These are phyloP conservation scores for Daubentonia madagascariensis DNA, from an alignment of 2,113 vertebrate genomes.

Conservation along the genomic window DNA sequence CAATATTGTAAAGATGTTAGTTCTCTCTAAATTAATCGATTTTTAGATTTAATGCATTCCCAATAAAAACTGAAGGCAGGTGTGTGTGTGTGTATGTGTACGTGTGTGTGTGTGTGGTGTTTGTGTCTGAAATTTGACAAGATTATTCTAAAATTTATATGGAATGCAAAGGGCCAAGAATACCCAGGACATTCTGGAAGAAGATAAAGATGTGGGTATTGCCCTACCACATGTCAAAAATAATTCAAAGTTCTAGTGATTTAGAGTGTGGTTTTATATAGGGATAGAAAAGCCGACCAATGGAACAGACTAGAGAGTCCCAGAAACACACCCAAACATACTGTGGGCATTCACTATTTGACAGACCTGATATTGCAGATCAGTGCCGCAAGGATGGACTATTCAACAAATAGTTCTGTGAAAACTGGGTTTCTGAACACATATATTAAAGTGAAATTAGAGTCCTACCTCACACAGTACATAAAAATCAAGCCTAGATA, in stretches of 20 bases:
- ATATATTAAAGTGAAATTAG: neutral
- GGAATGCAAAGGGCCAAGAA: neutral
- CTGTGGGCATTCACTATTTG: neutral
- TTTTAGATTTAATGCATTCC: neutral
- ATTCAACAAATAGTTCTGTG: neutral
- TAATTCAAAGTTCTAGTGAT: neutral
- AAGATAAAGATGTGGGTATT: neutral
- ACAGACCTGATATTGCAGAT: neutral
- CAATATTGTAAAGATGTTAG: neutral
- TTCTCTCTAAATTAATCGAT: neutral
- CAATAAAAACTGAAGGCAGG: neutral
- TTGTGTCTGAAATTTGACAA: neutral
- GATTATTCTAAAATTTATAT: neutral
- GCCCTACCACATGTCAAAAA: neutral
- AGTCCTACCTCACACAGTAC: neutral
- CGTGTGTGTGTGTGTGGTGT: neutral
- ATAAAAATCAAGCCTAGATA: neutral
- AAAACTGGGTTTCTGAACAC: neutral
- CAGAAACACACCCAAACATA: neutral
- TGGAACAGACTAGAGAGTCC: neutral
- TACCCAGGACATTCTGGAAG: neutral
- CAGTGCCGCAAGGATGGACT: neutral
- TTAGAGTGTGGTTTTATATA: neutral
- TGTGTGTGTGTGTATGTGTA: neutral
- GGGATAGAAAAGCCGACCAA: neutral